Conservation (phyloP, 2,113 vertebrate species). For the Cynoglossus semilaevis region DNA sequence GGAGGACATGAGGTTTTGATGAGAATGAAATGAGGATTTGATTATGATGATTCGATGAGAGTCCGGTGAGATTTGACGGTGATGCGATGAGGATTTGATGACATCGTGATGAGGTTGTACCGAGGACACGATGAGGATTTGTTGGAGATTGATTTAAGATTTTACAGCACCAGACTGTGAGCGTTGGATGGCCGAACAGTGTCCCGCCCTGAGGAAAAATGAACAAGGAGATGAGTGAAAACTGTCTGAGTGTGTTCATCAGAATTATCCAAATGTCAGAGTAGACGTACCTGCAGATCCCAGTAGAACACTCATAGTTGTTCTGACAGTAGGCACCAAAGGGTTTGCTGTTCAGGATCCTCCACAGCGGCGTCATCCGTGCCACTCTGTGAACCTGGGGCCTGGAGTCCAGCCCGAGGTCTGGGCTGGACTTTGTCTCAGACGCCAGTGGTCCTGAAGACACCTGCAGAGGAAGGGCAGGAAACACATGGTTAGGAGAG, state of each 20-base stretch:
- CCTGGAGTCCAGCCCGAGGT: neutral
- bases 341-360: constrained; percentile 78
- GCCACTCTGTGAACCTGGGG: constrained; percentile 43
- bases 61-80: too few relatives aligned
- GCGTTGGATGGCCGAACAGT: constrained; percentile 41
- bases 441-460: constrained; percentile 39
- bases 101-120: too few relatives aligned
- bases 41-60: too few relatives aligned
- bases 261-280: neutral
- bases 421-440: constrained; percentile 8
- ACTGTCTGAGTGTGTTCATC: neutral
- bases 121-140: too few relatives aligned
- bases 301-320: constrained; percentile 76
- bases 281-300: constrained; percentile 70
- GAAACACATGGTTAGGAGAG: too few relatives aligned
- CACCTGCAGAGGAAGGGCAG: too few relatives aligned
- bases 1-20: too few relatives aligned
- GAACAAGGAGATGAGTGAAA: neutral
- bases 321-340: constrained; percentile 75
- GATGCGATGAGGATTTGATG: too few relatives aligned
- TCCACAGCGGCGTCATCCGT: constrained; percentile 79
- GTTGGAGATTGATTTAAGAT: constrained; percentile 17
- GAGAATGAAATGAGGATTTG: too few relatives aligned
- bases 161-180: constrained; percentile 11
- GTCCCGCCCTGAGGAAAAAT: constrained; percentile 43